Base-by-base conservation (phyloP, 1,140 invertebrate species). In the Homalodisca vitripennis region DNA sequence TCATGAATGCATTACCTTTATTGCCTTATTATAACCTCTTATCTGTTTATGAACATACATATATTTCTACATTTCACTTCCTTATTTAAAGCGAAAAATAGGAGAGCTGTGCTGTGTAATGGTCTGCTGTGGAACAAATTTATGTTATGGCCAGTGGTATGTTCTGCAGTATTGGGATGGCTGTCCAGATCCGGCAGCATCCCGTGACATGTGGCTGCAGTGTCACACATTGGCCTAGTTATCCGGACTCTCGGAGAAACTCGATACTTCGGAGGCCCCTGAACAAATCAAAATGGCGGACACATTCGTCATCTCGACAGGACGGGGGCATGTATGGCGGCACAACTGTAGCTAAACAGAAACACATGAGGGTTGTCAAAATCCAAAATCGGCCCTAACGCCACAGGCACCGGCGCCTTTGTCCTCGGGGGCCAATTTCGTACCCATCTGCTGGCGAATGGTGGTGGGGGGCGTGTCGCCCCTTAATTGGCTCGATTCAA, bases 211-310 rank as follows among this genome's bases (percentile, higher is more conserved):
- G n/a, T n/a, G n/a, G n/a, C n/a, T n/a, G n/a, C n/a, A n/a, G 17
- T 41, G 17, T 17, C 34, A 41, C 34, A 41, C 17, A 41, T 41
- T 41, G 34, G 17, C 17, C 17, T 41, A 41, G 34, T 41, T 41
- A 41, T 6, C 6, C n/a, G n/a, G n/a, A n/a, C n/a, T n/a, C n/a
- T n/a, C n/a, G n/a, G n/a, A n/a, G n/a, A n/a, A n/a, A n/a, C n/a
- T n/a, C n/a, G n/a, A n/a, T 17, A 17, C 34, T 41, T 41, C 17
- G 17, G 34, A 17, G 6, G 34, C 6, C 6, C 34, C 34, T 6
- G 17, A 41, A 41, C 34, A 41, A 41, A 41, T 10, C 48, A 22
- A 53, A 53, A 53, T 53, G 48, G 48, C 48, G 48, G 48, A 53
- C 6, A 20, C 48, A 53, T 53, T 24, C 22, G 22, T 53, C 48